Conservation (phyloP, 2,113 vertebrate species). For the Poecile atricapillus region DNA sequence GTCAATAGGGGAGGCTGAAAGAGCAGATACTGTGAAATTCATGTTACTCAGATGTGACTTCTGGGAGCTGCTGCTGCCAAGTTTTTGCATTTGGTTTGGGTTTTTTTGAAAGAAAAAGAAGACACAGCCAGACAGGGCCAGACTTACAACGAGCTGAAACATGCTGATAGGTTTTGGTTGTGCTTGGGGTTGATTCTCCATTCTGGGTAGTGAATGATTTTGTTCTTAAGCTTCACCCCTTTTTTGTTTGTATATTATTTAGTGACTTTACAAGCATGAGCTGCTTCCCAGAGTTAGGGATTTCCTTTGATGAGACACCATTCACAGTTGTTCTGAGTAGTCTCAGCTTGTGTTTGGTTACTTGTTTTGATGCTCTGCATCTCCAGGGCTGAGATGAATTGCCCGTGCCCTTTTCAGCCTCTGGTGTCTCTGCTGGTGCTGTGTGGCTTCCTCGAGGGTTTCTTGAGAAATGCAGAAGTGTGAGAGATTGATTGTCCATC, state of each 20-base stretch:
- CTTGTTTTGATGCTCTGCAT: neutral
- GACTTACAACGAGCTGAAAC: neutral
- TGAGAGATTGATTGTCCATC: neutral
- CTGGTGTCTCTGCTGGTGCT: neutral
- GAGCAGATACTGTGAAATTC: neutral
- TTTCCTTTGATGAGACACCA: neutral
- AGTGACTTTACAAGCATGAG: neutral
- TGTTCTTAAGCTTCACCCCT: neutral
- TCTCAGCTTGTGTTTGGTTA: neutral
- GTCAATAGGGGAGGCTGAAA: neutral
- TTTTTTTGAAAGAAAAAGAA: neutral
- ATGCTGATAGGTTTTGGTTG: neutral
- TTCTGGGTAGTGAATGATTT: neutral
- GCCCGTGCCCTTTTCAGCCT: neutral
- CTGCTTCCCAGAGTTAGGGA: neutral
- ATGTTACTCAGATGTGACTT: neutral
- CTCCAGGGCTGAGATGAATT: neutral
- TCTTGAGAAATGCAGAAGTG: neutral
- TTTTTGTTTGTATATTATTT: neutral
- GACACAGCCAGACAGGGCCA: fast-evolving
- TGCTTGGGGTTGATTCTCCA: neutral
- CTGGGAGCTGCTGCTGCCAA: neutral
- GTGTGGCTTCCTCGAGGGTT: neutral
- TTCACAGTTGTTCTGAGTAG: neutral
- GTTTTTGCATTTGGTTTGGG: neutral